Evolutionary conservation across 2,113 vertebrate genomes (phyloP).

Genomic region (Typhlomys cinereus): DNA sequence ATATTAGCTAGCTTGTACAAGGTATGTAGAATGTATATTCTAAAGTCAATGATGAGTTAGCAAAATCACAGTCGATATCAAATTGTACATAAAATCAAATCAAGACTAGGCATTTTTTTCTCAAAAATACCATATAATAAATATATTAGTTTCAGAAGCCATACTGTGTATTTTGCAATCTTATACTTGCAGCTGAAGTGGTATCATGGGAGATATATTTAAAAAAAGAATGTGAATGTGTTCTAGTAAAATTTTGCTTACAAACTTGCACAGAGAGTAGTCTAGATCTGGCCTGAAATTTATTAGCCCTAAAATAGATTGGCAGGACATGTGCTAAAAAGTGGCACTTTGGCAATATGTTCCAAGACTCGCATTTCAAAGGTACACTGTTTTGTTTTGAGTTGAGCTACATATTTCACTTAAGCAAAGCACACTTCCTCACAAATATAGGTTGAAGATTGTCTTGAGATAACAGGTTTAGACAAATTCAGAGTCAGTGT

Average conservation of each 20-base stretch:
- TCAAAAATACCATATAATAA: neutral
- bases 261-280: neutral
- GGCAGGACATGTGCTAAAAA: neutral
- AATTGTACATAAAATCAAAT: neutral
- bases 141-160: neutral
- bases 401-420: neutral
- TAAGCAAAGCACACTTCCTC: neutral
- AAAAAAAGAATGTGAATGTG: neutral
- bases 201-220: neutral
- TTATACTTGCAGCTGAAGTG: neutral
- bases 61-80: neutral
- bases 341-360: neutral
- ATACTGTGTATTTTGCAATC: neutral
- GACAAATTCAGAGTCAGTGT: neutral
- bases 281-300: neutral
- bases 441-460: neutral
- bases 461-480: neutral
- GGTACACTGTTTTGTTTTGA: neutral
- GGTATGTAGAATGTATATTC: neutral
- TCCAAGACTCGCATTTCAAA: neutral
- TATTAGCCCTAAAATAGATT: neutral
- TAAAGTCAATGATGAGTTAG: neutral
- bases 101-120: neutral
- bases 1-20: neutral
- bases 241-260: constrained; percentile 41